Base-by-base conservation (phyloP, 2,888 invertebrate species). In the Nomada hirtipes region DNA sequence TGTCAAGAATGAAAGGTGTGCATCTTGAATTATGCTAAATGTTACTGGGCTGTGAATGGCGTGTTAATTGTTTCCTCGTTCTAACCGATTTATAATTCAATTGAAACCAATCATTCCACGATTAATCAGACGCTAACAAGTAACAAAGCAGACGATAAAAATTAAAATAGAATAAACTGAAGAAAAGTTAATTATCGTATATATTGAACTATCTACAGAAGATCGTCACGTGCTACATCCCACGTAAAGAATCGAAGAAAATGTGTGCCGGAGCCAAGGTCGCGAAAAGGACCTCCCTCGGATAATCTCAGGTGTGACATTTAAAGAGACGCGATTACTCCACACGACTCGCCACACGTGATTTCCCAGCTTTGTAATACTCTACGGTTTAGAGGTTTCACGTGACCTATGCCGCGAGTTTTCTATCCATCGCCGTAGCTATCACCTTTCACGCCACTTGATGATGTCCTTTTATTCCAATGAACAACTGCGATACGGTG, bases 321-420 rank as follows among this genome's bases (percentile, higher is more conserved):
- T 85, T 86, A 76, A 79, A 63, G 20, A 36, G 18, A 50, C 15
- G 42, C 47, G 76, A 53, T 79, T 63, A 44, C 36, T 15, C 42
- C 18, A 20, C 47, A 52, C 36, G 50, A 4, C 20, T 20, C 57
- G 52, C 55, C 9, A 50, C 74, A 76, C 67, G 76, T 80, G 70
- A 82, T 57, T 57, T 59, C 57, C 59, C 23, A 4, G n/a, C 15
- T 55, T 23, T 15, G 71, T 20, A 69, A 80, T 71, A 80, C 67
- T 67, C 82, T 2, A 36, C 36, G 29, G 29, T 29, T 7, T 29
- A 26, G n/a, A 76, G 68, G 57, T 70, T 83, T 78, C 77, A 73
- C 83, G 75, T 74, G 84, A 86, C 84, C 86, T 86, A 86, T 86
- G 23, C 71, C 53, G 42, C 23, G 29, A 59, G 61, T 69, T 47